Evolutionary conservation across 1,140 invertebrate species (phyloP).

Genomic region (Microplitis demolitor): DNA sequence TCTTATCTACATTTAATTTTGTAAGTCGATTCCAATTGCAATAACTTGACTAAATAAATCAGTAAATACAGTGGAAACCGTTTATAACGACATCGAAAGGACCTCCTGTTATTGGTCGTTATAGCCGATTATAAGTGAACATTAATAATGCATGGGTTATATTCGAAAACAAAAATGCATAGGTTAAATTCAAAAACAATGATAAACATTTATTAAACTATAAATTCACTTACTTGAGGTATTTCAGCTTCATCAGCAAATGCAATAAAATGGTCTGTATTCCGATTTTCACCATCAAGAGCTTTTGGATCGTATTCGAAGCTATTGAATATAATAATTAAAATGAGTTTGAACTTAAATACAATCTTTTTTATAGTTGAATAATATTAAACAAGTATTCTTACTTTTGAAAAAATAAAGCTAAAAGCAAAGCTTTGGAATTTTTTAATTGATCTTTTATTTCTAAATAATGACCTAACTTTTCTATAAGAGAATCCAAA

Average conservation of each 20-base stretch:
- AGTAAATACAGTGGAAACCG: no score
- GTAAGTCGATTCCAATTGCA: no score
- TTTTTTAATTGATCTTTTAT: conserved; percentile 57
- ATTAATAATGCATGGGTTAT: no score
- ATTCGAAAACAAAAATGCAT: no score
- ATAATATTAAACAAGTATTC: conserved; percentile 26
- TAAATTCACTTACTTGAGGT: conserved; percentile 43
- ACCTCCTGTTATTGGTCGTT: no score
- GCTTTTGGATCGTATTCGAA: conserved; percentile 62
- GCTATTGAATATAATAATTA: conserved; percentile 34
- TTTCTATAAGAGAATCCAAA: conserved; percentile 57
- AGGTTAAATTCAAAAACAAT: not conserved
- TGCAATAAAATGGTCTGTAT: conserved; percentile 57
- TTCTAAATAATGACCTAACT: conserved; percentile 59
- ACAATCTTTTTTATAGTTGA: not conserved
- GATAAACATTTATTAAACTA: not conserved
- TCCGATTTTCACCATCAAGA: conserved; percentile 58
- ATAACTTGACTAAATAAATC: no score
- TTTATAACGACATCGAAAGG: no score
- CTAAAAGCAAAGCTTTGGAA: conserved; percentile 59
- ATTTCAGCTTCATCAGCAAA: conserved; percentile 58
- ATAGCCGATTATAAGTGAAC: no score
- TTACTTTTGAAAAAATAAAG: conserved; percentile 66
- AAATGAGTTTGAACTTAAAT: not conserved
- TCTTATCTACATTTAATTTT: no score